Percentiles rank a stretch among this genome's conserved stretches.
Evolutionary conservation across 2,797 vertebrate genomes (phyloP).

Genomic region (Gymnopithys bicolor): DNA sequence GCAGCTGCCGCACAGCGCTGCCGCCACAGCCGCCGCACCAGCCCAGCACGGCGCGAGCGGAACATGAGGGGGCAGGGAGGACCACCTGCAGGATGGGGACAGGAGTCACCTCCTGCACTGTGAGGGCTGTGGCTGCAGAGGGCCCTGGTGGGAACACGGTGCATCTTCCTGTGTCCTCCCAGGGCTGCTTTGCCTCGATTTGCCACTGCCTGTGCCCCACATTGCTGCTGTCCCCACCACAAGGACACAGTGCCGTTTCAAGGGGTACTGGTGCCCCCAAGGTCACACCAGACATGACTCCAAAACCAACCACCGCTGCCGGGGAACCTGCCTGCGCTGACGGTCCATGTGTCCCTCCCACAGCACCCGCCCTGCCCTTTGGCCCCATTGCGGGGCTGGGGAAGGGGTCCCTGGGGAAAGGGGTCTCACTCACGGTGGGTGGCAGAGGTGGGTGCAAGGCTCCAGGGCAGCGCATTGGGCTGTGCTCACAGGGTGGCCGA

Average conservation of each 20-base stretch:
- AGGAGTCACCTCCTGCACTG: not conserved
- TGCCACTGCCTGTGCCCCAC: not conserved
- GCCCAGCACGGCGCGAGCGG: constrained; percentile 30
- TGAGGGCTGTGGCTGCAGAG: not conserved
- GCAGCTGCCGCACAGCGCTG: not conserved
- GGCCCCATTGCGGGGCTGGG: fast-evolving
- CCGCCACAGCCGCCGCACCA: constrained; percentile 66
- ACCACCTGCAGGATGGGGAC: not conserved
- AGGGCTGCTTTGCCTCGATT: not conserved
- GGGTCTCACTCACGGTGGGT: constrained; percentile 19
- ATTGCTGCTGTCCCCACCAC: too few species aligned
- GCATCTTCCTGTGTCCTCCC: not conserved
- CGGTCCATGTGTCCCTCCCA: not conserved
- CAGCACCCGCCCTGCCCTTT: not conserved
- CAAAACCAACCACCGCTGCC: not conserved
- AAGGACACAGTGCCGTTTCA: fast-evolving
- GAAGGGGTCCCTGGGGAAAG: not conserved
- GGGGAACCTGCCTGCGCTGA: not conserved
- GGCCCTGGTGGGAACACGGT: fast-evolving
- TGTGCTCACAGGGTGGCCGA: not conserved
- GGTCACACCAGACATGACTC: not conserved
- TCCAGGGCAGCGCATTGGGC: not conserved
- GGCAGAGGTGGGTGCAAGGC: not conserved
- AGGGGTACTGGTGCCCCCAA: not conserved
- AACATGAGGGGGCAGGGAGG: constrained; percentile 43